These are phyloP conservation scores for Stichopus chloronotus DNA, from an alignment of 35 echinoderm and acorn worm genomes.

Conservation along the genomic window DNA sequence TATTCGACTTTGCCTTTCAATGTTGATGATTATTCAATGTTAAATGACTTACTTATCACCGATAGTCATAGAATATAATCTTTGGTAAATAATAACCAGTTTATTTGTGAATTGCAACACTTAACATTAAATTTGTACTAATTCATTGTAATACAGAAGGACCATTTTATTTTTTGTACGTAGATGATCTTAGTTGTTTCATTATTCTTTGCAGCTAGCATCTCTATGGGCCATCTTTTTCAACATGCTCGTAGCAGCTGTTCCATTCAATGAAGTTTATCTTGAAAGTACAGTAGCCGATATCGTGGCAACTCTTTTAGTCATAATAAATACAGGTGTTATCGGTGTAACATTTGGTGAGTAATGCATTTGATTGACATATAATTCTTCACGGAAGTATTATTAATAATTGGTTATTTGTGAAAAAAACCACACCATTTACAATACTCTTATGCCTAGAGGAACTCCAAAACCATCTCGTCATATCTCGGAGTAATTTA, in stretches of 20 bases:
- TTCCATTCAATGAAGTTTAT: not conserved
- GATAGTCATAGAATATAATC: too few species aligned
- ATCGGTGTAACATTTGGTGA: not conserved
- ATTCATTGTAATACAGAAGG: not conserved
- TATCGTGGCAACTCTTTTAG: not conserved
- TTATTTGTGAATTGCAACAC: too few species aligned
- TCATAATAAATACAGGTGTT: not conserved
- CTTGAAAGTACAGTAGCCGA: not conserved
- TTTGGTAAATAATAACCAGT: too few species aligned
- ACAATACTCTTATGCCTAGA: too few species aligned
- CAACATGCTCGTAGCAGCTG: constrained; percentile 50
- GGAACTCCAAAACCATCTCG: too few species aligned
- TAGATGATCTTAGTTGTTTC: not conserved
- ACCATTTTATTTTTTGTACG: not conserved
- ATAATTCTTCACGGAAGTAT: not conserved
- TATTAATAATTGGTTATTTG: too few species aligned
- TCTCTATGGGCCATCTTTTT: constrained; percentile 44
- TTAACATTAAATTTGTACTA: not conserved
- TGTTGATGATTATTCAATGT: too few species aligned
- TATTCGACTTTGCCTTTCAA: too few species aligned
- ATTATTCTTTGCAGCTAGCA: not conserved
- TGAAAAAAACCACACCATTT: too few species aligned
- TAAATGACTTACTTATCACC: too few species aligned
- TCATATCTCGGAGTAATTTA: too few species aligned
- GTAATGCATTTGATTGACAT: not conserved